Conservation (phyloP, 2,888 invertebrate species). For the Euclidia mi region DNA sequence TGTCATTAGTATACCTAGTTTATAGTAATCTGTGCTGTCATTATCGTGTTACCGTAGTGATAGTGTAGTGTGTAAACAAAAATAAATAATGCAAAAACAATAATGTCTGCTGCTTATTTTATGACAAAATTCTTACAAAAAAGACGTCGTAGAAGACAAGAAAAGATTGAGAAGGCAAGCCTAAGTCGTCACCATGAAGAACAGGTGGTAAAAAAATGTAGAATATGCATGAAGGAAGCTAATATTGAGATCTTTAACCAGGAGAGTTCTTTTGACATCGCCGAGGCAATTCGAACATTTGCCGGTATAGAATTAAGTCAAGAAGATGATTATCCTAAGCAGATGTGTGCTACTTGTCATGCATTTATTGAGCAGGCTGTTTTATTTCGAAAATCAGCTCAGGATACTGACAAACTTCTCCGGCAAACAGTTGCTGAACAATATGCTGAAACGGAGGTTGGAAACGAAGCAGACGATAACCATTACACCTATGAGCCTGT, state of each 20-base stretch:
- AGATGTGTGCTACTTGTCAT: slow-evolving; percentile 67
- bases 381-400: slow-evolving; percentile 67
- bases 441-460: slow-evolving; percentile 12
- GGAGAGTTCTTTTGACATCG: slow-evolving; percentile 53
- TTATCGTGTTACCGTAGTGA: too few species aligned
- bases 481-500: neutral
- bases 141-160: slow-evolving; percentile 15
- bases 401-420: slow-evolving; percentile 62
- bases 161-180: neutral
- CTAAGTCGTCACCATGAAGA: neutral
- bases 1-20: too few species aligned
- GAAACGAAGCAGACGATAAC: slow-evolving; percentile 13
- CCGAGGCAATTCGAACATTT: slow-evolving; percentile 67
- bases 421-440: slow-evolving; percentile 25
- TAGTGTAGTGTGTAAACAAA: too few species aligned
- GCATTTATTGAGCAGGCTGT: slow-evolving; percentile 65
- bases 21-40: too few species aligned
- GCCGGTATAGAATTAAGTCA: slow-evolving; percentile 62
- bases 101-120: slow-evolving; percentile 21
- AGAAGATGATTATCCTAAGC: slow-evolving; percentile 67
- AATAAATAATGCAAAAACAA: neutral
- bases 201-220: slow-evolving; percentile 53
- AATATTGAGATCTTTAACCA: slow-evolving; percentile 62
- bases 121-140: slow-evolving; percentile 22
- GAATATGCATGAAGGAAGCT: slow-evolving; percentile 76